These are phyloP conservation scores for Portevinia maculata DNA, from an alignment of 2,888 invertebrate species.

Conservation along the genomic window DNA sequence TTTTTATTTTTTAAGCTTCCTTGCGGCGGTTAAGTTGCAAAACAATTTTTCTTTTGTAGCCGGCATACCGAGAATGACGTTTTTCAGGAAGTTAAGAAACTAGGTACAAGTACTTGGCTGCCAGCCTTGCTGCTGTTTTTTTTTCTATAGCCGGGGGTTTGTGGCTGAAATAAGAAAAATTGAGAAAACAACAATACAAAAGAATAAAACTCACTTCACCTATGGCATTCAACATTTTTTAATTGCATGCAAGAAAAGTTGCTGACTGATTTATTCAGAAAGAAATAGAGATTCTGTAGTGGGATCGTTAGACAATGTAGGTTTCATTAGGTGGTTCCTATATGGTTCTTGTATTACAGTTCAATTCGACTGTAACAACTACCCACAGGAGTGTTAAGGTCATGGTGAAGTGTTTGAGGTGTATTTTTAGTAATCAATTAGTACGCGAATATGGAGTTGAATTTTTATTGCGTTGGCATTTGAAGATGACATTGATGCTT, in stretches of 20 bases:
- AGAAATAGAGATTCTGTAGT: neutral
- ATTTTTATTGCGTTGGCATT: constrained; percentile 60
- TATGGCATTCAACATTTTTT: constrained; percentile 25
- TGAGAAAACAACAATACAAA: neutral
- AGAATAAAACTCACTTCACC: constrained; percentile 7
- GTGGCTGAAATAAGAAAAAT: constrained; percentile 12
- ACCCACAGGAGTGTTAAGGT: constrained; percentile 53
- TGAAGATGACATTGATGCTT: constrained; percentile 32
- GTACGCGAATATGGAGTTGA: constrained; percentile 13
- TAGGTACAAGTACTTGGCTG: constrained; percentile 1
- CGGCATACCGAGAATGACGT: constrained; percentile 29
- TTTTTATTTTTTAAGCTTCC: neutral
- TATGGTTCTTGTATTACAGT: constrained; percentile 13
- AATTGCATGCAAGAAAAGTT: constrained; percentile 16
- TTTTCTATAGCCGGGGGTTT: constrained; percentile 23
- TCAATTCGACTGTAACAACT: constrained; percentile 8
- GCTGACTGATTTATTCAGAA: constrained; percentile 30
- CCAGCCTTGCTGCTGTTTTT: constrained; percentile 29
- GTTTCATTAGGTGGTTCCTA: neutral
- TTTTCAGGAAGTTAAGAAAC: constrained; percentile 57
- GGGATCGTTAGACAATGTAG: constrained; percentile 19
- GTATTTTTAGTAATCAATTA: constrained; percentile 48
- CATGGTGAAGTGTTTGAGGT: constrained; percentile 41
- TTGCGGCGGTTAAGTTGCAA: constrained; percentile 1
- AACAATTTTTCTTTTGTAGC: constrained; percentile 35